phyloP scores from a whole-genome alignment of 2,888 invertebrate species.

The Incurvaria masculella region DNA sequence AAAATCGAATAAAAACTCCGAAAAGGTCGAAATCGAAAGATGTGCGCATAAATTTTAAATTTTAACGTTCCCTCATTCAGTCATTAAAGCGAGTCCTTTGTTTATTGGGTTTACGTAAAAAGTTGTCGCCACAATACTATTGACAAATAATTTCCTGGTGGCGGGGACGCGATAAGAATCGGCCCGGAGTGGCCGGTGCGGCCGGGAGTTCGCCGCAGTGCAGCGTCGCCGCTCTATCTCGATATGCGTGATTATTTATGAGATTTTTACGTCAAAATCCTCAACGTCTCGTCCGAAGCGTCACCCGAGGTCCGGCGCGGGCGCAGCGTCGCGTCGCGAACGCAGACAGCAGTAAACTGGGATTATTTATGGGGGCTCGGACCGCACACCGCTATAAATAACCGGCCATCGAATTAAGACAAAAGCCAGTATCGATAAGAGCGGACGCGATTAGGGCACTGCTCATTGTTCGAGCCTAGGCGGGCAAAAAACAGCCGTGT shows the following conservation, averaged over 20 bases:
- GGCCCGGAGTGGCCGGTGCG: constrained; percentile 30
- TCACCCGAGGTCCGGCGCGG: background rate
- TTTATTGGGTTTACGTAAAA: constrained; percentile 39
- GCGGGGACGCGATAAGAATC: constrained; percentile 36
- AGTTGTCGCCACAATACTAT: background rate
- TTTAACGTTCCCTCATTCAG: constrained; percentile 51
- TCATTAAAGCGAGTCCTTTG: constrained; percentile 47
- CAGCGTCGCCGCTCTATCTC: too few relatives aligned
- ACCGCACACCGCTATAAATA: constrained; percentile 37
- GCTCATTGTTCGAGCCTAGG: constrained; percentile 31
- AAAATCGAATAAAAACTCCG: constrained; percentile 20
- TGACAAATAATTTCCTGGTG: constrained; percentile 10
- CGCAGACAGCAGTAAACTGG: constrained; percentile 31
- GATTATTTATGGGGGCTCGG: constrained; percentile 46
- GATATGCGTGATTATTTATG: constrained; percentile 43
- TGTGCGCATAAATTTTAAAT: constrained; percentile 49
- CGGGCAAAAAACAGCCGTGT: background rate
- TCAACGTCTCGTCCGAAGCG: constrained; percentile 13
- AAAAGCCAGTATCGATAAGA: constrained; percentile 45
- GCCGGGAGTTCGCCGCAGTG: constrained; percentile 12
- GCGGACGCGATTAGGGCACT: constrained; percentile 34
- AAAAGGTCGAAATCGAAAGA: constrained; percentile 24
- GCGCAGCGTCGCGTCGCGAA: background rate
- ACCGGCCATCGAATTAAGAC: constrained; percentile 49
- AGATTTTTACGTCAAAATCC: constrained; percentile 47